These are phyloP conservation scores for Zaprionus vittiger DNA, from an alignment of 1,140 invertebrate genomes.

Conservation along the genomic window DNA sequence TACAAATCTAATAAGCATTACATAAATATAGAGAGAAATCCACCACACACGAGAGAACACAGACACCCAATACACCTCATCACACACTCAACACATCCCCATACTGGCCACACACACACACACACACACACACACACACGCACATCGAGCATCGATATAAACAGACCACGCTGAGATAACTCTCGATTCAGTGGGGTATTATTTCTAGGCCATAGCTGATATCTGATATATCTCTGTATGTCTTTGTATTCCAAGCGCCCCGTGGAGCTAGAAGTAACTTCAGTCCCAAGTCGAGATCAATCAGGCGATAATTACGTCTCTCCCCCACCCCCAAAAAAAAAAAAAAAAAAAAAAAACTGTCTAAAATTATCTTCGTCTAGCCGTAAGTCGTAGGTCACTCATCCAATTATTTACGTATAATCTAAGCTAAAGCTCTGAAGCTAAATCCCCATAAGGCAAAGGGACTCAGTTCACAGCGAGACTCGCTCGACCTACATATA, in stretches of 20 bases:
- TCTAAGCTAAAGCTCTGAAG: conserved; percentile 16
- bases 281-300: background rate
- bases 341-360: background rate
- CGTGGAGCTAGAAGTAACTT: background rate
- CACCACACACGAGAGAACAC: background rate
- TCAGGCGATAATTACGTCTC: background rate
- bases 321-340: too few species aligned
- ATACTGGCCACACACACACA: background rate
- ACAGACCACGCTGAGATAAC: conserved; percentile 17
- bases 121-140: conserved; percentile 6
- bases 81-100: background rate
- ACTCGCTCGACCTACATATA: background rate
- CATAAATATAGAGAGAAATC: background rate
- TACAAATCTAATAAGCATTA: conserved; percentile 14
- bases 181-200: conserved; percentile 43
- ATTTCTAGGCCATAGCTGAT: conserved; percentile 43
- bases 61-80: background rate
- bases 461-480: background rate
- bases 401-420: conserved; percentile 25
- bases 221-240: conserved; percentile 23
- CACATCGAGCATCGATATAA: background rate
- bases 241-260: conserved; percentile 37
- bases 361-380: conserved; percentile 12
- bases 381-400: conserved; percentile 21
- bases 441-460: background rate